Conservation (phyloP, 2,888 invertebrate species). For the Ligdia adustata region DNA sequence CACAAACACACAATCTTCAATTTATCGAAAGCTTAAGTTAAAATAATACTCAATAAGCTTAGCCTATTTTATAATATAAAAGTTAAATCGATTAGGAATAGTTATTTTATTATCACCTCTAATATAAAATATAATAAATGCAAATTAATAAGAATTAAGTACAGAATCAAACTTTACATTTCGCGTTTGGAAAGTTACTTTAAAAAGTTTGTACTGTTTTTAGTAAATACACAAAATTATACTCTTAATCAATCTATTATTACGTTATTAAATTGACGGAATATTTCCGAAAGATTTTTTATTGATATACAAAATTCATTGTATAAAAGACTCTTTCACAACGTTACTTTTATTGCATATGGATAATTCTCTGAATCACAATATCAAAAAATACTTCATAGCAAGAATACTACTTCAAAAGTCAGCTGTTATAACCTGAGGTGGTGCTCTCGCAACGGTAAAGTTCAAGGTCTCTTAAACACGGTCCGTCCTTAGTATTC, state of each 20-base stretch:
- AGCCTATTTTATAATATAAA: constrained; percentile 43
- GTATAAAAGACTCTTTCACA: too few species aligned
- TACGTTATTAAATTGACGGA: constrained; percentile 37
- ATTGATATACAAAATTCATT: too few species aligned
- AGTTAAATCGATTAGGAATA: constrained; percentile 37
- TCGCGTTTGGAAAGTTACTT: constrained; percentile 46
- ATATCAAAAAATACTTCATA: too few species aligned
- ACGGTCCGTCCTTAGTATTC: constrained; percentile 85
- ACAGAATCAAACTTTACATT: constrained; percentile 52
- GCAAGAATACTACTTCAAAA: too few species aligned
- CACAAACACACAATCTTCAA: constrained; percentile 50
- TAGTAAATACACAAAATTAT: constrained; percentile 40
- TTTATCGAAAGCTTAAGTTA: constrained; percentile 49
- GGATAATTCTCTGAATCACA: too few species aligned
- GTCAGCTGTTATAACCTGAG: too few species aligned
- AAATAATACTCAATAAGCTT: constrained; percentile 52
- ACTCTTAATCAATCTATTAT: constrained; percentile 46
- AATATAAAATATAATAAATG: constrained; percentile 67
- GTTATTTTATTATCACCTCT: constrained; percentile 64
- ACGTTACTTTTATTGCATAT: constrained; percentile 4
- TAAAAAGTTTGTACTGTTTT: constrained; percentile 62
- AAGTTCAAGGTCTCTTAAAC: background rate
- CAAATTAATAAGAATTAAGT: constrained; percentile 47
- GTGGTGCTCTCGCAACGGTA: too few species aligned
- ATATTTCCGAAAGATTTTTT: constrained; percentile 15